A percentile compares a stretch with the other conserved stretches of the same genome.
These are phyloP conservation scores for Patella depressa DNA, from an alignment of 2,888 invertebrate genomes.

Conservation along the genomic window DNA sequence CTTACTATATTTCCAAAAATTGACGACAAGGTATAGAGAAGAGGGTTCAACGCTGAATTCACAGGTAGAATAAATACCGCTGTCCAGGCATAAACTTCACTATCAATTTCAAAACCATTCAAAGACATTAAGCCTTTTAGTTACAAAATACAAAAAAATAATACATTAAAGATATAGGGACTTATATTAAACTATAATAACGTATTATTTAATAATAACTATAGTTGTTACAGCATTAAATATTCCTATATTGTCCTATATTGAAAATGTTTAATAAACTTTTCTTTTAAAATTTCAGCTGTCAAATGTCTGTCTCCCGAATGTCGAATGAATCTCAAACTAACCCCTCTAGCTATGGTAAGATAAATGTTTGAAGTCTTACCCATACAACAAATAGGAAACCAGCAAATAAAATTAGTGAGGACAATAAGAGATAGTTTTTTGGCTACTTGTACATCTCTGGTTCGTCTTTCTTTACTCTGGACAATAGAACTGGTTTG, in stretches of 20 bases:
- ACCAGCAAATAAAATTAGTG: conserved; percentile 64
- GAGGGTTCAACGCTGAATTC: conserved; percentile 31
- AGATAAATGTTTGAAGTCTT: neutral
- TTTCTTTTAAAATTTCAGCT: too few relatives aligned
- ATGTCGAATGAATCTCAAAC: too few relatives aligned
- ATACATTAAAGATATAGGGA: too few relatives aligned
- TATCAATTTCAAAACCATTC: conserved; percentile 17
- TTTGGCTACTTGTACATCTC: conserved; percentile 53
- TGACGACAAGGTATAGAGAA: conserved; percentile 30
- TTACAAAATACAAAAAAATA: too few relatives aligned
- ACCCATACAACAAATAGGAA: conserved; percentile 45
- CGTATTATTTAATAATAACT: too few relatives aligned
- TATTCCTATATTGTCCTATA: too few relatives aligned
- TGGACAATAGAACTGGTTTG: conserved; percentile 8
- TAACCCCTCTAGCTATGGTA: too few relatives aligned
- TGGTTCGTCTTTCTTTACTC: conserved; percentile 32
- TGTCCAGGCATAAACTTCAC: conserved; percentile 34
- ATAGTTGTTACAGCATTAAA: too few relatives aligned
- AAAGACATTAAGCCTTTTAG: conserved; percentile 22
- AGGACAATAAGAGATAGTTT: conserved; percentile 61
- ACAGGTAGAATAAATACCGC: conserved; percentile 32
- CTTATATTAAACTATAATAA: too few relatives aligned
- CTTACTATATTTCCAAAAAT: conserved; percentile 18
- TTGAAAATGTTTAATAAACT: too few relatives aligned
- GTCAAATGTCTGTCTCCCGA: too few relatives aligned